A percentile compares a stretch with the other conserved stretches of the same genome.
Conservation (phyloP, 2,113 vertebrate species). For the Halcyon senegalensis region DNA sequence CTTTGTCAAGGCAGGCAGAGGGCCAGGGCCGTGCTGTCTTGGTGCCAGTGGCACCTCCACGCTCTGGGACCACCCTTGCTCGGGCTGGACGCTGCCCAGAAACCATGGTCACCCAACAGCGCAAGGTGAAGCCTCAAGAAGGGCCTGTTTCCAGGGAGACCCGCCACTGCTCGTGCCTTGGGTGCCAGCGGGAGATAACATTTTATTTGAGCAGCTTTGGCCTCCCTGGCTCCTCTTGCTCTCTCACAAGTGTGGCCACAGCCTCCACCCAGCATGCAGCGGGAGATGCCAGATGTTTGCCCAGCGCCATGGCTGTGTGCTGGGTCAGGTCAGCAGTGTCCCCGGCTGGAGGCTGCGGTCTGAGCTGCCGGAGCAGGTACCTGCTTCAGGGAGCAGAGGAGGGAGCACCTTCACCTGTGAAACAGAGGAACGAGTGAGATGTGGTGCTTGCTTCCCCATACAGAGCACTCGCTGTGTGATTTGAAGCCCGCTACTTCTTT, state of each 20-base stretch:
- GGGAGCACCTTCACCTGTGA: neutral
- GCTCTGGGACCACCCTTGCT: neutral
- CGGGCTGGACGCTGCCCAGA: rapidly evolving
- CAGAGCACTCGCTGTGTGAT: rapidly evolving
- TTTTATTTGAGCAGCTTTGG: neutral
- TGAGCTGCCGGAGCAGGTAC: neutral
- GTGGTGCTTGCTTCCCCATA: neutral
- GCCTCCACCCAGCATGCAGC: rapidly evolving
- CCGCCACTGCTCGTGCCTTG: rapidly evolving
- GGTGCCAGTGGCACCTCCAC: too few relatives aligned
- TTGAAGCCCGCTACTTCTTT: rapidly evolving
- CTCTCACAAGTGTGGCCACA: rapidly evolving
- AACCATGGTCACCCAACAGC: rapidly evolving
- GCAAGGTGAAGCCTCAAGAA: rapidly evolving
- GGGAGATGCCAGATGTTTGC: neutral
- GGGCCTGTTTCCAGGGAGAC: rapidly evolving
- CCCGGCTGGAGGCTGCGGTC: neutral
- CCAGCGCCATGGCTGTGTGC: rapidly evolving
- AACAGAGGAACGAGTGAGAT: neutral
- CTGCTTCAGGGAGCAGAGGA: too few relatives aligned
- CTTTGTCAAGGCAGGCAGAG: neutral
- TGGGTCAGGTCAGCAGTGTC: neutral
- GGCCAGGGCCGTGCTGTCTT: rapidly evolving
- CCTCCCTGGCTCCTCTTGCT: neutral
- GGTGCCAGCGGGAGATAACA: neutral